Percentiles rank a stretch among this genome's conserved stretches.
Evolutionary conservation across 2,113 vertebrate genomes (phyloP).

Genomic region (Oenanthe oenanthe): DNA sequence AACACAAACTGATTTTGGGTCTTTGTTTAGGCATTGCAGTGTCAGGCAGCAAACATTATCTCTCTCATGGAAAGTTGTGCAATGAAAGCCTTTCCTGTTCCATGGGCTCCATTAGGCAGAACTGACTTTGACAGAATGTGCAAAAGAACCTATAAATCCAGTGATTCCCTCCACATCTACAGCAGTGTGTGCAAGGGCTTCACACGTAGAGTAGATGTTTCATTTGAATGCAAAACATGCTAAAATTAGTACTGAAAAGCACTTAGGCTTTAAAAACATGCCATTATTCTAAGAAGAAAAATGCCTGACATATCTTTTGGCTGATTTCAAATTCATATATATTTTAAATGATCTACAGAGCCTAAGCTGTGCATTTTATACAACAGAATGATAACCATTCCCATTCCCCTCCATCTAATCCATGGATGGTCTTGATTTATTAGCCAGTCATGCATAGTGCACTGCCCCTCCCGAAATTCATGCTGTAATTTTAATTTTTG

Average conservation of each 20-base stretch:
- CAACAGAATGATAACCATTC: constrained; percentile 49
- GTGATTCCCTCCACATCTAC: not conserved
- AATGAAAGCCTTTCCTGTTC: not conserved
- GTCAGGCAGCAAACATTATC: not conserved
- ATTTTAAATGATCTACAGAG: constrained; percentile 15
- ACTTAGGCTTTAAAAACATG: constrained; percentile 31
- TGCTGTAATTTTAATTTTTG: constrained; percentile 38
- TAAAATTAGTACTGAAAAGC: constrained; percentile 44
- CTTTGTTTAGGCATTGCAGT: not conserved
- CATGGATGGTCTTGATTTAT: constrained; percentile 51
- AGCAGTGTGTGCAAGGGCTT: not conserved
- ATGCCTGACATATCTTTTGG: constrained; percentile 11
- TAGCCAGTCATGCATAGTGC: not conserved
- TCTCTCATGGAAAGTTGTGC: not conserved
- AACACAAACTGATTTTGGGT: not conserved
- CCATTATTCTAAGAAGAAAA: constrained; percentile 33
- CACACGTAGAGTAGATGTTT: not conserved
- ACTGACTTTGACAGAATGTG: constrained; percentile 19
- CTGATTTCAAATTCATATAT: constrained; percentile 52
- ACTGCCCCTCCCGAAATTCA: constrained; percentile 30
- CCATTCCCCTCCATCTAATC: constrained; percentile 41
- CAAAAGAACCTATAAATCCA: constrained; percentile 37
- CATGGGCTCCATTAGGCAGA: not conserved
- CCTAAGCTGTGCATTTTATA: constrained; percentile 36
- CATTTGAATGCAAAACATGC: constrained; percentile 34